These are phyloP conservation scores for Chrysochloris asiatica DNA, from an alignment of 2,113 vertebrate species.

Conservation along the genomic window DNA sequence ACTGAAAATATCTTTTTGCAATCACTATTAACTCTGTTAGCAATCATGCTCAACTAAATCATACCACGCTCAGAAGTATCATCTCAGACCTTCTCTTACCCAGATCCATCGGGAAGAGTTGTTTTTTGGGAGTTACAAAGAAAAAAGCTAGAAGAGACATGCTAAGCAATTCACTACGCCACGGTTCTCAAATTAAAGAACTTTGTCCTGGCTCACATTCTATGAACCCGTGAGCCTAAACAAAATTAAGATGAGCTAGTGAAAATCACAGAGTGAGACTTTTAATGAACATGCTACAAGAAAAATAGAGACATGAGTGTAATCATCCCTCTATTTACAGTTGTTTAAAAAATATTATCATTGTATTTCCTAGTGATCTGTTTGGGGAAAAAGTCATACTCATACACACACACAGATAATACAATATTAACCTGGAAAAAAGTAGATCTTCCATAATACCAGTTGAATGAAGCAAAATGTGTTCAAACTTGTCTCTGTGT, in stretches of 20 bases:
- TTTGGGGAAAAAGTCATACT: background rate
- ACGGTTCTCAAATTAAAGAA: slow-evolving; percentile 45
- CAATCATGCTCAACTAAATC: too few relatives aligned
- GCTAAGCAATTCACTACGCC: too few relatives aligned
- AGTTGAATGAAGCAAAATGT: too few relatives aligned
- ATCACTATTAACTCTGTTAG: too few relatives aligned
- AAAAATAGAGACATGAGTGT: slow-evolving; percentile 40
- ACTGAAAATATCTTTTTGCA: too few relatives aligned
- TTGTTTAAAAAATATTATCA: slow-evolving; percentile 11
- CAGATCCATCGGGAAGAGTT: too few relatives aligned
- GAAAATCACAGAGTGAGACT: slow-evolving; percentile 32
- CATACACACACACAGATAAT: background rate
- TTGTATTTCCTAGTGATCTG: background rate
- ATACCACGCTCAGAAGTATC: too few relatives aligned
- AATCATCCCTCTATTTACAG: background rate
- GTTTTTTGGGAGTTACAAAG: too few relatives aligned
- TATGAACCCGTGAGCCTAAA: slow-evolving; percentile 34
- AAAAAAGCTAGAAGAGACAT: too few relatives aligned
- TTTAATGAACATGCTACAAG: slow-evolving; percentile 9
- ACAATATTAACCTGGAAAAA: background rate
- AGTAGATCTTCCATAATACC: background rate
- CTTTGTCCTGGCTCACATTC: background rate
- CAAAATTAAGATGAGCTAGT: slow-evolving; percentile 50
- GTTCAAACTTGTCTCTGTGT: too few relatives aligned
- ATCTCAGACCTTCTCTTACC: too few relatives aligned